Percentiles rank a stretch among this genome's conserved stretches.
These are phyloP conservation scores for Anolis carolinensis DNA, from an alignment of 2,113 vertebrate genomes.

Conservation along the genomic window DNA sequence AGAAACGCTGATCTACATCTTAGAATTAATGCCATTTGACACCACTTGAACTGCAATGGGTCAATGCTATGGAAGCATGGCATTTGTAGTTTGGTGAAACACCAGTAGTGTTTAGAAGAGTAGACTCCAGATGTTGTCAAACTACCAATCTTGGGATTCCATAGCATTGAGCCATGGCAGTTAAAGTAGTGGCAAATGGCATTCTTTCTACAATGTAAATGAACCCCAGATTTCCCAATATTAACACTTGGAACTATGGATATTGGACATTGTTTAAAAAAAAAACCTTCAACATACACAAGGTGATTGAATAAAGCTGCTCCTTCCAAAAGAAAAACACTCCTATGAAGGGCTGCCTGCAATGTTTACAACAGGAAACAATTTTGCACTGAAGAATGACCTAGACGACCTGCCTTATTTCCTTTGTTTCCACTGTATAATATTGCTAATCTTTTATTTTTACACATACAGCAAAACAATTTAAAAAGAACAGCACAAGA, in stretches of 20 bases:
- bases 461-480: not conserved
- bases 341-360: not conserved
- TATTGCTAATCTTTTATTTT: not conserved
- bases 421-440: constrained; percentile 1
- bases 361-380: not conserved
- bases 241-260: not conserved
- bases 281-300: not conserved
- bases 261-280: not conserved
- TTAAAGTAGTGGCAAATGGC: too few species aligned
- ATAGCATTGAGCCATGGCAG: too few species aligned
- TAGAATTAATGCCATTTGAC: too few species aligned
- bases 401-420: not conserved
- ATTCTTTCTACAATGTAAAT: too few species aligned
- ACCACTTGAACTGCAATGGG: too few species aligned
- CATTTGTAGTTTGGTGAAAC: too few species aligned
- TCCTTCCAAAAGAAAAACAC: not conserved
- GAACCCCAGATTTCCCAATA: not conserved
- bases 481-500: not conserved
- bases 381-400: not conserved
- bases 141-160: too few species aligned
- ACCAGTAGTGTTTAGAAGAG: too few species aligned
- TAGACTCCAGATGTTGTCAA: too few species aligned
- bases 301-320: not conserved
- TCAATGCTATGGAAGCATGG: too few species aligned
- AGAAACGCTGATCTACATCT: too few species aligned